These are phyloP conservation scores for Sebastes flavidus DNA, from an alignment of 2,797 vertebrate genomes.

Conservation along the genomic window DNA sequence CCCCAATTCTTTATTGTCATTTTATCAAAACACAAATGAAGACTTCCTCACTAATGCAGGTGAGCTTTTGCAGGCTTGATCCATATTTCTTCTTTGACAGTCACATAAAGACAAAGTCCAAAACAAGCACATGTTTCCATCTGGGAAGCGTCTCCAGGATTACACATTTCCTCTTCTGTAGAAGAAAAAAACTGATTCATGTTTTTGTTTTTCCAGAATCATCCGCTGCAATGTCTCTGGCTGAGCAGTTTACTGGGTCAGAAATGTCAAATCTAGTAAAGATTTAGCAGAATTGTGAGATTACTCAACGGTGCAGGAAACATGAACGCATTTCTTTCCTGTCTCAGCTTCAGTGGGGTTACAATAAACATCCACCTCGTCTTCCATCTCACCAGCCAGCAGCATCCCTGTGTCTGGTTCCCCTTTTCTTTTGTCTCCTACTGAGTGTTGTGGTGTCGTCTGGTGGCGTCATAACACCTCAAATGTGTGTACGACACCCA, in stretches of 20 bases:
- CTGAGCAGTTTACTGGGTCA: conserved; percentile 23
- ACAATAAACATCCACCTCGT: conserved; percentile 4
- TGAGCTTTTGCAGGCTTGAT: not conserved
- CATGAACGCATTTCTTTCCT: not conserved
- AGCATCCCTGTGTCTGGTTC: not conserved
- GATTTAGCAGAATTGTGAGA: conserved; percentile 21
- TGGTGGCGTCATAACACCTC: not conserved
- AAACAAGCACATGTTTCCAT: conserved; percentile 35
- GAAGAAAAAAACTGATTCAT: conserved; percentile 37
- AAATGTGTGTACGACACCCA: not conserved
- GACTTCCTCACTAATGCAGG: not conserved
- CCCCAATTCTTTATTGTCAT: not conserved
- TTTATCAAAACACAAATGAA: not conserved
- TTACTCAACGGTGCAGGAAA: conserved; percentile 18
- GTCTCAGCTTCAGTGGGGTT: not conserved
- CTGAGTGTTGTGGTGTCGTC: not conserved
- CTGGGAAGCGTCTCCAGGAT: conserved; percentile 40
- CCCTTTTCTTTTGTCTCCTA: not conserved
- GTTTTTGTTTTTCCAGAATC: conserved; percentile 30
- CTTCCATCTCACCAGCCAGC: conserved; percentile 2
- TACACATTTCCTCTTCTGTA: conserved; percentile 21
- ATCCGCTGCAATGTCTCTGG: not conserved
- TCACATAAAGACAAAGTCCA: conserved; percentile 10
- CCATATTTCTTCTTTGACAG: conserved; percentile 18
- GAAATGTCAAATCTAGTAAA: conserved; percentile 28